Base-by-base conservation (phyloP, 2,113 vertebrate species). In the Pogonocichla stellata region DNA sequence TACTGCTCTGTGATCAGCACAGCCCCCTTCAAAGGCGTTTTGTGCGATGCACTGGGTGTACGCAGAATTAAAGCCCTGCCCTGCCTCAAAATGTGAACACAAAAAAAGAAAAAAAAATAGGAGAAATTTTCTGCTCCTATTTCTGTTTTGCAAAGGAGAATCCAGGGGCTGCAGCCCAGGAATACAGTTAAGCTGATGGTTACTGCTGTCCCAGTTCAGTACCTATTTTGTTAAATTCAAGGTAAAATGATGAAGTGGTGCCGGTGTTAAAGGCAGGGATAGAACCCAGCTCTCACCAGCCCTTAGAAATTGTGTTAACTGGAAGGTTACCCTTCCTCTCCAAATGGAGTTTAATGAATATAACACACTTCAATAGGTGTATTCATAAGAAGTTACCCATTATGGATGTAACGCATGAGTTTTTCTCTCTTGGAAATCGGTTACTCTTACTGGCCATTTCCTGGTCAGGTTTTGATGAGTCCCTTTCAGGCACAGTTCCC, bases 401-500 rank as follows among this genome's bases (percentile, higher is more conserved):
- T 95, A 95, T 94, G 90, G 96, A 94, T 85, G 93, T 95, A 96
- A 95, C 95, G 78, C 70, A 90, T 75, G 95, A 95, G 90, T 95
- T 97, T 97, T 96, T 96, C 96, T 95, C 93, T 95, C 95, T 93
- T 95, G 95, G 92, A 97, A 97, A 90, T 95, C 67, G 50, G 91
- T 97, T 88, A 69, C 95, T 95, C 81, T 95, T 96, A 96, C 93
- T 94, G 91, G 96, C 90, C 95, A 97, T 94, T 96, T 97, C 95
- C 93, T 97, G 94, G 95, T 95, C 94, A 95, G 95, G 91, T 97
- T 96, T 97, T 95, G 95, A 96, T 95, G 96, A 95, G 95, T 91
- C 85, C 64, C 64, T 97, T 96, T 97, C 96, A 97, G 94, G 87
- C 95, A 86, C 91, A 88, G 93, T 14, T 96, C 84, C 94, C 95